A percentile compares a stretch with the other conserved stretches of the same genome.
Conservation (phyloP, 2,113 vertebrate species). For the Globicephala melas region DNA sequence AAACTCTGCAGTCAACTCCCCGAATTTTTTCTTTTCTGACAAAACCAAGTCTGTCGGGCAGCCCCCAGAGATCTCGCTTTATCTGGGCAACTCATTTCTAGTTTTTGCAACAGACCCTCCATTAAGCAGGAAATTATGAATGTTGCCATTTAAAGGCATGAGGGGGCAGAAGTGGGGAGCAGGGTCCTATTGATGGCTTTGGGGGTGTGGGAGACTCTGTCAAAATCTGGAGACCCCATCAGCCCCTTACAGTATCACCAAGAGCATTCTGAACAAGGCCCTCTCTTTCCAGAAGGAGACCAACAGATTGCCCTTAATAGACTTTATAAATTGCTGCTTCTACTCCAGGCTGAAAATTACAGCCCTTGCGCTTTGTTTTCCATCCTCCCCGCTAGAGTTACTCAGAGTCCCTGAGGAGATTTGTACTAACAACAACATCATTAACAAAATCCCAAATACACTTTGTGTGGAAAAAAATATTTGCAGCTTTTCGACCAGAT, state of each 20-base stretch:
- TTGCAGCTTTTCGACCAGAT: neutral
- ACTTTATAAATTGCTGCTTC: slow-evolving; percentile 69
- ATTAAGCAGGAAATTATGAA: neutral
- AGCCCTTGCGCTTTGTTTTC: slow-evolving; percentile 25
- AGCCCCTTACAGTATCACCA: neutral
- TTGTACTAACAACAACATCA: neutral
- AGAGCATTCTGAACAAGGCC: neutral
- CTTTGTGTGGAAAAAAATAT: neutral
- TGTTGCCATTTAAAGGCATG: neutral
- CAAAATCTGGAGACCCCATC: neutral
- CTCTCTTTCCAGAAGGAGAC: neutral
- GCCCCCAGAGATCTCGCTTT: neutral
- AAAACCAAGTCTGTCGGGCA: neutral
- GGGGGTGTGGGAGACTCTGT: neutral
- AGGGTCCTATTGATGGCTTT: neutral
- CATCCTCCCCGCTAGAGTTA: neutral
- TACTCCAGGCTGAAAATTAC: slow-evolving; percentile 73
- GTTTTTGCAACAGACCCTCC: neutral
- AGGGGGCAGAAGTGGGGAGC: neutral
- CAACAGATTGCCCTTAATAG: slow-evolving; percentile 38
- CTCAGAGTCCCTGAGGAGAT: neutral
- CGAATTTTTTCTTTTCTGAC: neutral
- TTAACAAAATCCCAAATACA: slow-evolving; percentile 27
- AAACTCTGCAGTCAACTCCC: neutral
- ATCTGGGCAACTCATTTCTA: slow-evolving; percentile 16